Evolutionary conservation across 2,888 invertebrate genomes (phyloP).

Genomic region (Seira ritae): DNA sequence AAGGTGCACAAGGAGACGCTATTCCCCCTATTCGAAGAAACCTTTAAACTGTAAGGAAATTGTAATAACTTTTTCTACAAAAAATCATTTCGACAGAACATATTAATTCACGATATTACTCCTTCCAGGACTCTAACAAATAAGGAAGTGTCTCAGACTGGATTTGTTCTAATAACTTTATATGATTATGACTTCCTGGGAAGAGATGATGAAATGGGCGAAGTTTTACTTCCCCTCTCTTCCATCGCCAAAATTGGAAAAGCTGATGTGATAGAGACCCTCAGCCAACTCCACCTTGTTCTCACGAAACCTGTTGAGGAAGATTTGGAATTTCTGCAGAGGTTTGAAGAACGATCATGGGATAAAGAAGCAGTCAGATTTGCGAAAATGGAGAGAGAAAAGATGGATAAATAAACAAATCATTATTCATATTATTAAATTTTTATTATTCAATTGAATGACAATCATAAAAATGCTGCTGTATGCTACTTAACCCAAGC

Average conservation of each 20-base stretch:
- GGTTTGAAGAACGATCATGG: conserved; percentile 74
- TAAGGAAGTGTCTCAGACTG: conserved; percentile 28
- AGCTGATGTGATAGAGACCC: not conserved
- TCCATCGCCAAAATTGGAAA: not conserved
- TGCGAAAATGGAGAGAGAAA: conserved; percentile 74
- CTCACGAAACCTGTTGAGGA: conserved; percentile 31
- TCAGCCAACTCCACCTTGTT: conserved; percentile 41
- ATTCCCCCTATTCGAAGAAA: conserved; percentile 79
- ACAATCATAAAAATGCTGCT: no score
- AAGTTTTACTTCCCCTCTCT: conserved; percentile 34
- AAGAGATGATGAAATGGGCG: conserved; percentile 57
- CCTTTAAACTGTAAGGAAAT: conserved; percentile 78
- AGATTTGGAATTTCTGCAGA: conserved; percentile 74
- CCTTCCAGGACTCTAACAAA: conserved; percentile 12
- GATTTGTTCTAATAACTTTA: conserved; percentile 42
- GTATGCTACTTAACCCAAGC: no score
- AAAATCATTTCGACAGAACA: not conserved
- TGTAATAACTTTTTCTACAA: not conserved
- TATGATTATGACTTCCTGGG: conserved; percentile 57
- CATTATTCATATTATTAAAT: no score
- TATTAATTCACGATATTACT: not conserved
- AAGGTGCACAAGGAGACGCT: conserved; percentile 78
- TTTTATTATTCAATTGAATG: no score
- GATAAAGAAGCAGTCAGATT: conserved; percentile 76
- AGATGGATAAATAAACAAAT: conserved; percentile 10